Evolutionary conservation across 2,113 vertebrate genomes (phyloP).

Genomic region (Paradoxurus hermaphroditus): DNA sequence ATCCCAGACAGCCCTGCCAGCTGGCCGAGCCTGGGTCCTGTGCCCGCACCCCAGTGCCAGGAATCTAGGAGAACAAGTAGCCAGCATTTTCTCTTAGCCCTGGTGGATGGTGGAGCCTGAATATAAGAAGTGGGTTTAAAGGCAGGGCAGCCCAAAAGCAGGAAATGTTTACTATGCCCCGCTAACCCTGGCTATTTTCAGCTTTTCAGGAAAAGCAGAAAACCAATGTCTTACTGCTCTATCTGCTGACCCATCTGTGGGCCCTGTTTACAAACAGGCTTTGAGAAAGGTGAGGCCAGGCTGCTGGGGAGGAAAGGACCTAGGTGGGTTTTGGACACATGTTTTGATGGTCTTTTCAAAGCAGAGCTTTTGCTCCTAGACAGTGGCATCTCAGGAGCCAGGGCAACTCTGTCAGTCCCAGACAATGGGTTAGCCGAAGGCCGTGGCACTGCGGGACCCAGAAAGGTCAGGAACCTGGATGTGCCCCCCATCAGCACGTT

Average conservation of each 20-base stretch:
- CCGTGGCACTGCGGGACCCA: not conserved
- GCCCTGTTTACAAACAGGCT: not conserved
- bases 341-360: not conserved
- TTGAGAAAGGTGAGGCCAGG: not conserved
- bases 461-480: not conserved
- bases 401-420: not conserved
- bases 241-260: not conserved
- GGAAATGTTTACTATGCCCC: too few species aligned
- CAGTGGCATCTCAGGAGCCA: not conserved
- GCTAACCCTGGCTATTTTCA: not conserved
- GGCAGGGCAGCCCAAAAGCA: not conserved
- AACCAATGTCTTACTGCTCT: not conserved
- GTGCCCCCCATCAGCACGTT: not conserved
- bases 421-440: not conserved
- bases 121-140: not conserved
- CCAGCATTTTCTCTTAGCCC: not conserved
- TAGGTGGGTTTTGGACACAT: too few species aligned
- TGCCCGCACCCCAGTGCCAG: rapidly evolving
- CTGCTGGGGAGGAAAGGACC: not conserved
- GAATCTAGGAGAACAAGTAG: not conserved
- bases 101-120: not conserved
- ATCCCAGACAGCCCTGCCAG: not conserved
- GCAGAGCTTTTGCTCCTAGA: not conserved
- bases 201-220: not conserved
- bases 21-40: too few species aligned